Percentiles rank a stretch among this genome's conserved stretches.
Evolutionary conservation across 1,140 invertebrate species (phyloP).

Genomic region (Drosophila varians): DNA sequence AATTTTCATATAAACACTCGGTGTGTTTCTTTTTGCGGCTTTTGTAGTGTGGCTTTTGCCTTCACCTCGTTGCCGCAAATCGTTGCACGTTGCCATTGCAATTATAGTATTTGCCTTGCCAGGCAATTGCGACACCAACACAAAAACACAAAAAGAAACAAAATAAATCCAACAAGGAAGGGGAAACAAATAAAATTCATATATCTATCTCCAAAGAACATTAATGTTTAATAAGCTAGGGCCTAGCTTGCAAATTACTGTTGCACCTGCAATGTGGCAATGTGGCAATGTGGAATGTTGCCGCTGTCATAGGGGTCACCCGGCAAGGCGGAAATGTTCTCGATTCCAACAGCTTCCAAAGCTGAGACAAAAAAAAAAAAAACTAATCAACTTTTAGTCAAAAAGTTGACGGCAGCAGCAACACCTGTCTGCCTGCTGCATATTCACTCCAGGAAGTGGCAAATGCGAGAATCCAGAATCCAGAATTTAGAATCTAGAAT

Average conservation of each 20-base stretch:
- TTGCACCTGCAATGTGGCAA: constrained; percentile 16
- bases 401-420: constrained; percentile 43
- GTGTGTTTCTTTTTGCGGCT: constrained; percentile 46
- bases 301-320: constrained; percentile 30
- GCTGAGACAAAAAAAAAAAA: no score
- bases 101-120: constrained; percentile 59
- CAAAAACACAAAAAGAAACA: constrained; percentile 47
- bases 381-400: constrained; percentile 47
- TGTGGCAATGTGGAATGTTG: constrained; percentile 40
- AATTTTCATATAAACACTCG: constrained; percentile 79
- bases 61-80: constrained; percentile 80
- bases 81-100: constrained; percentile 75
- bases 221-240: constrained; percentile 73
- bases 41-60: constrained; percentile 49
- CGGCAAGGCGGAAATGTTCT: constrained; percentile 34
- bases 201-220: constrained; percentile 71
- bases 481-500: no score
- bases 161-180: constrained; percentile 59
- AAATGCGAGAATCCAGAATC: no score
- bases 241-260: background rate
- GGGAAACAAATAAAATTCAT: no score
- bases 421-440: constrained; percentile 23
- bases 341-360: no score
- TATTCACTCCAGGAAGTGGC: constrained; percentile 33
- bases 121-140: constrained; percentile 36